Percentiles rank a stretch among this genome's conserved stretches.
Conservation (phyloP, 2,888 invertebrate genomes). For the Zaprionus bogoriensis region DNA sequence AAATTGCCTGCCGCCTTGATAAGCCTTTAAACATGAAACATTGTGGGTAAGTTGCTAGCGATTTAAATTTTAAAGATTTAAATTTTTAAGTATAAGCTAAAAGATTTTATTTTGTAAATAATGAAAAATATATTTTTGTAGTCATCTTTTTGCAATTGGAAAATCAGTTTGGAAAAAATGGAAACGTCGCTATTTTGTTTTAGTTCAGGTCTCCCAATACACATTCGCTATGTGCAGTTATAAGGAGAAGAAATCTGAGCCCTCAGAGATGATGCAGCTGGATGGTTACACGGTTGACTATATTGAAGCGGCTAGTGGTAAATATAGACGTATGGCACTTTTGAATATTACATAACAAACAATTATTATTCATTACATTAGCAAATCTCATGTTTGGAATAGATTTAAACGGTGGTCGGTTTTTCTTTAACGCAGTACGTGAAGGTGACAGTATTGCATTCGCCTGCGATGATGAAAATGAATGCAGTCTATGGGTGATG, state of each 20-base stretch:
- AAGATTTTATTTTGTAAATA: too few species aligned
- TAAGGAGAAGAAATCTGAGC: slow-evolving; percentile 99
- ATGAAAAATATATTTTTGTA: slow-evolving; percentile 80
- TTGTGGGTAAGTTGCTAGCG: slow-evolving; percentile 95
- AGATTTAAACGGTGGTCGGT: slow-evolving; percentile 96
- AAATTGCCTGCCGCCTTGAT: slow-evolving; percentile 99
- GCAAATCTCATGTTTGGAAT: slow-evolving; percentile 96
- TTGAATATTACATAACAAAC: slow-evolving; percentile 85
- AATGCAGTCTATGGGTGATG: slow-evolving; percentile 99
- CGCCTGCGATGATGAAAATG: slow-evolving; percentile 98
- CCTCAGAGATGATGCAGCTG: slow-evolving; percentile 99
- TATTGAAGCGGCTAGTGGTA: slow-evolving; percentile 97
- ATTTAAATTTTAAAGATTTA: too few species aligned
- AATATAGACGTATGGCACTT: slow-evolving; percentile 63
- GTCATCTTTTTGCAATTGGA: slow-evolving; percentile 95
- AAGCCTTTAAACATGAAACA: slow-evolving; percentile 99
- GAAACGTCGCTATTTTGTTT: slow-evolving; percentile 98
- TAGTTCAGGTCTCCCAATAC: slow-evolving; percentile 99
- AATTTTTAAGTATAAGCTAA: neutral
- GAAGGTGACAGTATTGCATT: slow-evolving; percentile 98
- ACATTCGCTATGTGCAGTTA: slow-evolving; percentile 99
- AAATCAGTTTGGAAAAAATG: slow-evolving; percentile 99
- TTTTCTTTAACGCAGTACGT: slow-evolving; percentile 98
- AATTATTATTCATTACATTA: too few species aligned
- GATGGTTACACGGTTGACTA: slow-evolving; percentile 99